Percentiles rank a stretch among this genome's conserved stretches.
Conservation (phyloP, 2,113 vertebrate genomes). For the Ammodytes dubius region DNA sequence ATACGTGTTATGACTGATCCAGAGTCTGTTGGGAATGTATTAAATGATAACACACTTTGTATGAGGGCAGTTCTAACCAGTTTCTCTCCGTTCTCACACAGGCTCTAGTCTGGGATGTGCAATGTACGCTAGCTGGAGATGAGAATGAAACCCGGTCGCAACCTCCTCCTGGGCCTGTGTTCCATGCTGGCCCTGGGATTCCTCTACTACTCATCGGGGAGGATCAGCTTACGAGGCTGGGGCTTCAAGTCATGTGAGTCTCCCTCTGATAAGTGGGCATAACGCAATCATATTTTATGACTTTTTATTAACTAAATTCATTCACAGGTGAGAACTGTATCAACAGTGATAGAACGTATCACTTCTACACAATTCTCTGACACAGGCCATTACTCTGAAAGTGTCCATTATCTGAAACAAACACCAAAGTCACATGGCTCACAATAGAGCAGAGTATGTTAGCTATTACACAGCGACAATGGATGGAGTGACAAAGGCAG, state of each 20-base stretch:
- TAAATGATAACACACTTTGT: neutral
- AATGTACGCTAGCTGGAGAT: conserved; percentile 87
- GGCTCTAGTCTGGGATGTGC: conserved; percentile 18
- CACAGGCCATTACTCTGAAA: neutral
- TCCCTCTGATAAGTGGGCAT: neutral
- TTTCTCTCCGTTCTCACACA: conserved; percentile 22
- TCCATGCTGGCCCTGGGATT: conserved; percentile 92
- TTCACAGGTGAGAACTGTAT: neutral
- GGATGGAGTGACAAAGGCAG: no score
- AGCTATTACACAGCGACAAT: no score
- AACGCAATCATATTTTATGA: neutral
- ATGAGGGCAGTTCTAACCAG: neutral
- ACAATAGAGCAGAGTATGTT: neutral
- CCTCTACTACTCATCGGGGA: conserved; percentile 92
- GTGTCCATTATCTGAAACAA: neutral
- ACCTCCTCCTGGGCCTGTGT: conserved; percentile 90
- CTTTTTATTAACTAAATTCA: neutral
- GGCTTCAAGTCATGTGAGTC: conserved; percentile 90
- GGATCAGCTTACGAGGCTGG: conserved; percentile 89
- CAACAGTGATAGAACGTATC: neutral
- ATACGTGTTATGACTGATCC: neutral
- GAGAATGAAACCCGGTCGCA: conserved; percentile 90
- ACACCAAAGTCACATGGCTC: neutral
- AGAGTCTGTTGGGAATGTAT: neutral
- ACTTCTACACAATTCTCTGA: neutral